Conservation (phyloP, 2,888 invertebrate species). For the Strigamia transsilvanica region DNA sequence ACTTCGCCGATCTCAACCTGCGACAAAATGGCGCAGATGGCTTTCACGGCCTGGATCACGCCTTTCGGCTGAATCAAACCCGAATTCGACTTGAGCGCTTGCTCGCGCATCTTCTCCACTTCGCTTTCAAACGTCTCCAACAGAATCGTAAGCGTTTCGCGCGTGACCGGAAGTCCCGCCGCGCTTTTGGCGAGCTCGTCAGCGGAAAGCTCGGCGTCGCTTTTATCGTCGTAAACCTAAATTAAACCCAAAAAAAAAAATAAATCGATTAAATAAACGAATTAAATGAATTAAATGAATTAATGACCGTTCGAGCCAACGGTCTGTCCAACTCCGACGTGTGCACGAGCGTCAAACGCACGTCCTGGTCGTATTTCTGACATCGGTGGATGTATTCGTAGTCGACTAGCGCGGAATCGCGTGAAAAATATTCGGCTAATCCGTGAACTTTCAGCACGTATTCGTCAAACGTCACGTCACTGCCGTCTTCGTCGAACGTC, state of each 20-base stretch:
- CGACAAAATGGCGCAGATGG: slow-evolving; percentile 87
- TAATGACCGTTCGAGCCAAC: slow-evolving; percentile 76
- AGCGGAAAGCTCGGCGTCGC: slow-evolving; percentile 76
- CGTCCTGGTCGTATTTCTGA: slow-evolving; percentile 89
- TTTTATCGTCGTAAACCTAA: slow-evolving; percentile 76
- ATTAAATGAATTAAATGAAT: neutral
- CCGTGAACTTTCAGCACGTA: slow-evolving; percentile 84
- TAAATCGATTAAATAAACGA: too few relatives aligned
- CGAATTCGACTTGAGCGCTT: slow-evolving; percentile 61
- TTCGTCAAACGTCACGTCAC: slow-evolving; percentile 64
- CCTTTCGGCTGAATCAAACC: slow-evolving; percentile 68
- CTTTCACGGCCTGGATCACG: slow-evolving; percentile 89
- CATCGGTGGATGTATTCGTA: slow-evolving; percentile 94
- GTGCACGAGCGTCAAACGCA: slow-evolving; percentile 73
- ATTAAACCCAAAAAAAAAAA: too few relatives aligned
- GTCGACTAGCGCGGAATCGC: slow-evolving; percentile 81
- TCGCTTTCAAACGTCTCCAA: slow-evolving; percentile 72
- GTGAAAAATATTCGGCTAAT: slow-evolving; percentile 84
- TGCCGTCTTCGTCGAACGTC: slow-evolving; percentile 60
- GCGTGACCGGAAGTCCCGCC: slow-evolving; percentile 76
- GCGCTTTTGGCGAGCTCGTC: slow-evolving; percentile 83
- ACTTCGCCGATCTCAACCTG: slow-evolving; percentile 89
- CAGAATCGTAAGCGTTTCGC: slow-evolving; percentile 84
- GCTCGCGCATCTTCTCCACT: slow-evolving; percentile 62
- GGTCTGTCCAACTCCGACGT: slow-evolving; percentile 73